Evolutionary conservation across 1,140 invertebrate species (phyloP).

Genomic region (Hypsibius dujardini): DNA sequence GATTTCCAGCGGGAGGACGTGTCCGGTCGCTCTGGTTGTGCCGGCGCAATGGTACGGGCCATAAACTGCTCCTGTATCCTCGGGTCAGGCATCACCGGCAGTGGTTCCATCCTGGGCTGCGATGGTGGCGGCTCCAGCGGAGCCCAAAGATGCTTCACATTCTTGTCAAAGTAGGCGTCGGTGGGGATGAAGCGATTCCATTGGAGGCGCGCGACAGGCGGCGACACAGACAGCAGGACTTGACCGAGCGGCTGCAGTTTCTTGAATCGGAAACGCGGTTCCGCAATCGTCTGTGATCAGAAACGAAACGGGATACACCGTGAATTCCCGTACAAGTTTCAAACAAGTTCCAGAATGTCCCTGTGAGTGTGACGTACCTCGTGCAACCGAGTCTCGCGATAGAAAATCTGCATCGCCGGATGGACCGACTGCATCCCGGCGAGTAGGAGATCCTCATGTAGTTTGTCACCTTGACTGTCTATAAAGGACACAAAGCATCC

Average conservation of each 20-base stretch:
- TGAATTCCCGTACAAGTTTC: no score
- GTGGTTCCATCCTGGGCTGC: not conserved
- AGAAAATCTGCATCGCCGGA: not conserved
- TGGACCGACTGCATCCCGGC: not conserved
- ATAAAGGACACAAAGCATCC: not conserved
- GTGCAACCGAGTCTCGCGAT: conserved; percentile 1
- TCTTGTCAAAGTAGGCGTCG: conserved; percentile 9
- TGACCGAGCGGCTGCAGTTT: conserved; percentile 3
- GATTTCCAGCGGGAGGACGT: not conserved
- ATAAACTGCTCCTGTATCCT: not conserved
- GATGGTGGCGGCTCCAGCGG: conserved; percentile 13
- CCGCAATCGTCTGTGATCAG: conserved; percentile 2
- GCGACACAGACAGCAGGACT: not conserved
- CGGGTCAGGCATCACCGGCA: not conserved
- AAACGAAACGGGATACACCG: not conserved
- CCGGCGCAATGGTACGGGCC: not conserved
- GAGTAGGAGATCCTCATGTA: not conserved
- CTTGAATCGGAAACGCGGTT: conserved; percentile 14
- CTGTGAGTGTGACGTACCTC: not conserved
- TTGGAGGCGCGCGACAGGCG: conserved; percentile 10
- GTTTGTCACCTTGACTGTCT: not conserved
- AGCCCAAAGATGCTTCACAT: conserved; percentile 1
- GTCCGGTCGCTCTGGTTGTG: not conserved
- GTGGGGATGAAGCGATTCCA: conserved; percentile 15
- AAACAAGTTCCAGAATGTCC: not conserved